Evolutionary conservation across 1,140 invertebrate species (phyloP), one percentile per base, ranked within the genome.

Genomic region (Pantala flavescens): DNA sequence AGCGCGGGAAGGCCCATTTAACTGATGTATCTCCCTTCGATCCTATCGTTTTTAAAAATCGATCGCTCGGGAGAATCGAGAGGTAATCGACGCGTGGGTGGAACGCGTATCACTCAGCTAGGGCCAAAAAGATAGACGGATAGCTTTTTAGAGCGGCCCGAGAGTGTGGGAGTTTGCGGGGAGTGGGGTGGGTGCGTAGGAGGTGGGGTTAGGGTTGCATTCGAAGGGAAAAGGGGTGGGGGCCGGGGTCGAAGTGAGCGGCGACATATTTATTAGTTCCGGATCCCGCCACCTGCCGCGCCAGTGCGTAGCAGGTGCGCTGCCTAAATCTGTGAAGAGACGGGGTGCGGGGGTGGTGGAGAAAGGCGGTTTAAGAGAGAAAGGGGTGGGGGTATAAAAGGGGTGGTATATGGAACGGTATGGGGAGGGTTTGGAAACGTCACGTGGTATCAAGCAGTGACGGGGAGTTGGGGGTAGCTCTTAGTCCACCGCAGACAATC

Each of bases 201-300:
- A 63, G 49, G 49, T 7, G 49, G 49, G 49, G n/a, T 63, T 16
- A 12, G 49, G 49, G 28, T 36, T 36, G 28, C 9, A 36, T 36
- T 36, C 3, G 28, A 21, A 63, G 49, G 12, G 49, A 63, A 21
- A 63, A 21, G n/a, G 43, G 49, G 49, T 19, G 49, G 49, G 49
- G 12, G 49, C 12, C 12, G 49, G 49, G 49, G 49, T 63, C 49
- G 49, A 63, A 63, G 49, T 21, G 49, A 63, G 49, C 49, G 49
- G 49, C 49, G 49, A 63, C 49, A 63, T 63, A 63, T 63, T 63
- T 63, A 63, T 63, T 63, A 63, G 49, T 63, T 63, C 49, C 49
- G 49, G 49, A 63, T 63, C 49, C 49, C 49, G 49, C 49, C 49
- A 63, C 49, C 49, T 63, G 49, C 49, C 49, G 49, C 49, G 49